Evolutionary conservation across 2,888 invertebrate species (phyloP), one percentile per base, ranked within the genome.

Genomic region (Acrocyrtus sp.): DNA sequence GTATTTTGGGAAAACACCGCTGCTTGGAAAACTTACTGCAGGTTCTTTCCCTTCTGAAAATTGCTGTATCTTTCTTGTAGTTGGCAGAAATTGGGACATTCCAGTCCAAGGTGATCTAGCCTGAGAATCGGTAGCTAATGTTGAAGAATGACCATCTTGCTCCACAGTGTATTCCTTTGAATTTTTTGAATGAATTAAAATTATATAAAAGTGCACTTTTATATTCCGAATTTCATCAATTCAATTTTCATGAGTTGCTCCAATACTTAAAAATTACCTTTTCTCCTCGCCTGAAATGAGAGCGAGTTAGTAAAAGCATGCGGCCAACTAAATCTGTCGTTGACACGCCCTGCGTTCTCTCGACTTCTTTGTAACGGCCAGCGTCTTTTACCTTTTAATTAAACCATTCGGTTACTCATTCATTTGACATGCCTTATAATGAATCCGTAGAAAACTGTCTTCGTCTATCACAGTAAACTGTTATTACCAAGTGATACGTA

Each of bases 321-420:
- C 98, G 89, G 45, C 97, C 97, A 0, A 98, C 97, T 56, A 98
- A 87, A 85, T 98, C 98, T 76, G 99, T 99, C 43, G 99, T 98
- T 0, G 98, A 98, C 1, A 99, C 95, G 39, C 99, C 99, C 63
- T 95, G 94, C 3, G 99, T 99, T 82, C 99, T 88, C 83, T 91
- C 89, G 5, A 79, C 78, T 60, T 81, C 81, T 45, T 75, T 93
- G 85, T 98, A 98, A 86, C 95, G 89, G 56, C 91, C 91, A 43
- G 95, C 94, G 77, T 89, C 88, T 87, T 99, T 99, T 26, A 99
- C 96, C 66, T 86, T 82, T 85, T 34, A 22, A 39, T 19, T 8
- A 51, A 43, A 65, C 26, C 2, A n/a, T 47, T n/a, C 27, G n/a
- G n/a, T 5, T 27, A 29, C 54, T 12, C 29, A 29, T 53, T n/a